Evolutionary conservation across 30 jellyfish, hydroid and myxozoan genomes (phyloP), one percentile per base, ranked within the genome.

Genomic region (Pelagia noctiluca): DNA sequence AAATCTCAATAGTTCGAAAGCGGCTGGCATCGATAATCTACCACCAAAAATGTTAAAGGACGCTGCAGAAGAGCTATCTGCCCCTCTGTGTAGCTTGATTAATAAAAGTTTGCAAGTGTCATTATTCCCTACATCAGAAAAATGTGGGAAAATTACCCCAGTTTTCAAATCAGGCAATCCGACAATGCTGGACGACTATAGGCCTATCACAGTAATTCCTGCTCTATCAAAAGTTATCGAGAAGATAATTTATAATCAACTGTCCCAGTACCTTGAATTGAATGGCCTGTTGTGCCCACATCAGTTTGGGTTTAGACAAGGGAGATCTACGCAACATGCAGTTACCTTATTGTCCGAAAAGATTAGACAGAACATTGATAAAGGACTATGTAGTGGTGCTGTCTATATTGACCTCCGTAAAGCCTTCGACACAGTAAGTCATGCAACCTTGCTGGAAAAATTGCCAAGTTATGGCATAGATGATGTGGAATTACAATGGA

Each of bases 351-450:
- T 72, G 25, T 35, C 95, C 23, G 83, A 73, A 28, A 36, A 84
- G 38, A 35, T 72, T 62, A 34, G 95, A 37, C 84, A 85, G 72
- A 85, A 48, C 90, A 85, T 85, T 66, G 96, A 63, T 46, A 85
- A 85, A 84, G 88, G 88, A 26, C 78, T 47, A 28, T 62, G 57
- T 63, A 85, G 71, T 64, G 90, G 96, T 74, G 91, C 86, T 66
- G 75, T 85, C 61, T 75, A 70, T 33, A 75, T 85, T 34, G 90
- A 67, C 63, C 84, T 74, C 46, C 66, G 92, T 35, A 82, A 82
- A 33, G 79, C 85, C 50, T 82, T 65, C 79, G 79, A 67, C 86
- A 68, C 78, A 38, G 78, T 82, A 12, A 10, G 86, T 57, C 87
- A 82, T 68, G 87, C 79, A 36, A 82, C n/a, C n/a, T n/a, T n/a